These are phyloP conservation scores for Rhyacichthys aspro DNA, from an alignment of 2,797 vertebrate genomes.

Conservation along the genomic window DNA sequence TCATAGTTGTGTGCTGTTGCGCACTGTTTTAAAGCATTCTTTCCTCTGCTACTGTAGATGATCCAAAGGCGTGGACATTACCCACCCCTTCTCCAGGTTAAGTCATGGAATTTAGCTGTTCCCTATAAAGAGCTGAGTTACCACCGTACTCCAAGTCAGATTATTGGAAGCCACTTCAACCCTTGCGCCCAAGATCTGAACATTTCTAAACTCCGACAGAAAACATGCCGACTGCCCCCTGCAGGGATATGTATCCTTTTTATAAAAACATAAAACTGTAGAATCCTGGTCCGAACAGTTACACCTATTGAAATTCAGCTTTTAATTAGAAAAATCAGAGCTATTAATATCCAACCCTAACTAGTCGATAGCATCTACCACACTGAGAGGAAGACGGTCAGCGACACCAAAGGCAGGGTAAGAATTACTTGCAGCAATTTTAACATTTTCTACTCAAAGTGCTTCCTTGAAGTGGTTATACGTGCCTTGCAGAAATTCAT, in stretches of 20 bases:
- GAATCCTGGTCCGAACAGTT: not conserved
- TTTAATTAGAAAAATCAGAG: not conserved
- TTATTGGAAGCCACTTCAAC: conserved; percentile 89
- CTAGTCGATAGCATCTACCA: conserved; percentile 46
- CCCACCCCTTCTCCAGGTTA: conserved; percentile 86
- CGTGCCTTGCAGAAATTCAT: conserved; percentile 18
- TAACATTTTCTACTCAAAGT: not conserved
- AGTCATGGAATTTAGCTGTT: conserved; percentile 78
- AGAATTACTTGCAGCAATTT: conserved; percentile 17
- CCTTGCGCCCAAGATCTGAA: conserved; percentile 78
- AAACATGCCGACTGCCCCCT: conserved; percentile 27
- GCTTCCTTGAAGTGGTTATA: conserved; percentile 7
- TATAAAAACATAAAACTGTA: not conserved
- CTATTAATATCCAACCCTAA: conserved; percentile 53
- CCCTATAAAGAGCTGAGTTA: conserved; percentile 85
- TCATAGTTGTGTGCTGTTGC: not conserved
- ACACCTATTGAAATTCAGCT: not conserved
- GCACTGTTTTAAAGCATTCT: conserved; percentile 4
- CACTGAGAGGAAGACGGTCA: conserved; percentile 64
- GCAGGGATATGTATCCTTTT: conserved; percentile 69
- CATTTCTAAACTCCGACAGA: conserved; percentile 71
- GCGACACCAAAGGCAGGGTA: conserved; percentile 67
- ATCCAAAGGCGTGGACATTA: conserved; percentile 66
- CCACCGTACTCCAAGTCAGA: conserved; percentile 82
- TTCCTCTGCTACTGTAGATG: conserved; percentile 61